Evolutionary conservation across 2,888 invertebrate genomes (phyloP).

Genomic region (Synergus laeviventris): DNA sequence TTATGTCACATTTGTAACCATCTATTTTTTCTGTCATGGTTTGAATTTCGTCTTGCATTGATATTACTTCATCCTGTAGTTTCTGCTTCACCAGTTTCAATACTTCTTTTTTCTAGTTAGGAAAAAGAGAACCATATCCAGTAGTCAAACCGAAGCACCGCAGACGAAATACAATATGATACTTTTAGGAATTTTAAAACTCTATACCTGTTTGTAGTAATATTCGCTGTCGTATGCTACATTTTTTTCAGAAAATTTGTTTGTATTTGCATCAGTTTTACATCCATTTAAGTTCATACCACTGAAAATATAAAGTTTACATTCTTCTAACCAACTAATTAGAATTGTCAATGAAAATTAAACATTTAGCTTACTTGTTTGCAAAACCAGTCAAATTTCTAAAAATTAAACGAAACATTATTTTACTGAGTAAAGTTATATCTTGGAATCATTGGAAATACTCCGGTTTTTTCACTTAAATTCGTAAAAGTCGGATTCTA

Average conservation of each 20-base stretch:
- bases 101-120: constrained; percentile 60
- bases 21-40: constrained; percentile 62
- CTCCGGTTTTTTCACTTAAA: background rate
- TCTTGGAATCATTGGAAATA: background rate
- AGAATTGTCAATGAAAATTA: constrained; percentile 1
- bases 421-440: background rate
- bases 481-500: background rate
- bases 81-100: constrained; percentile 61
- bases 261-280: constrained; percentile 51
- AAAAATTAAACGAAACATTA: constrained; percentile 50
- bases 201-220: constrained; percentile 63
- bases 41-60: constrained; percentile 62
- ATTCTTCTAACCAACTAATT: constrained; percentile 29
- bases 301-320: background rate
- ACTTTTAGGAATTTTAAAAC: background rate
- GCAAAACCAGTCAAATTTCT: constrained; percentile 32
- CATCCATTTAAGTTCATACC: constrained; percentile 45
- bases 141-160: background rate
- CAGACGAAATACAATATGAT: background rate
- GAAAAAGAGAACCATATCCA: background rate
- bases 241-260: constrained; percentile 47
- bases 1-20: constrained; percentile 63
- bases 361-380: constrained; percentile 41
- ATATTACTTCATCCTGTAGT: constrained; percentile 62
- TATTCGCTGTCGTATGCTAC: constrained; percentile 63